Evolutionary conservation across 2,797 vertebrate genomes (phyloP), one percentile per base, ranked within the genome.

Genomic region (Lateolabrax maculatus): DNA sequence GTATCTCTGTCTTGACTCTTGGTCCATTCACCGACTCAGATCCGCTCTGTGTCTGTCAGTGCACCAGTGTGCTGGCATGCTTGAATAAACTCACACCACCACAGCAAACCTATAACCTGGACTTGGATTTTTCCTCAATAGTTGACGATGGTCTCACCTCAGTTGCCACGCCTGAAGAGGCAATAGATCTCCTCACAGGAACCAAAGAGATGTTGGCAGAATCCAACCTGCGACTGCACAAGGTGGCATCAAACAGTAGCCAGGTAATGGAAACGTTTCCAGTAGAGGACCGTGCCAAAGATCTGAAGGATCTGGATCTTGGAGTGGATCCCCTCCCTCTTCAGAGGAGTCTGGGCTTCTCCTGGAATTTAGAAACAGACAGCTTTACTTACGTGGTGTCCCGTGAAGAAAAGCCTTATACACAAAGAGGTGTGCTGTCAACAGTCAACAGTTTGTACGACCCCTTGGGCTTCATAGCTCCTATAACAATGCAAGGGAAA

Each of bases 381-480:
- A 74, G 31, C 1, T 88, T 90, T 15, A 81, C 63, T 0, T 88
- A 75, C 48, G 1, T n/a, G 0, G 67, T 90, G 2, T 75, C 75
- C 1, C 2, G 0, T 2, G 70, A 83, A 3, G 2, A 46, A 0
- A 85, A 82, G 7, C 79, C 79, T 9, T 86, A 64, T 41, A 83
- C 81, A 9, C 19, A 19, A 1, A 76, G 64, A 10, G 74, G 61
- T 12, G 60, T 80, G 1, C 19, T 87, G 37, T 83, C 73, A 1
- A 79, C 65, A 0, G 81, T 86, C 0, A 87, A 84, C 29, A 79
- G 81, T 6, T 10, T 86, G 11, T 86, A 48, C 1, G 58, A 86
- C 19, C 77, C 74, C 0, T 25, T 86, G 15, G 80, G 85, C 1
- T 78, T 84, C 10, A 66, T 61, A 1, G 61, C 79, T n/a, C 77